phyloP scores from a whole-genome alignment of 2,888 invertebrate species.

The Metellina segmentata region DNA sequence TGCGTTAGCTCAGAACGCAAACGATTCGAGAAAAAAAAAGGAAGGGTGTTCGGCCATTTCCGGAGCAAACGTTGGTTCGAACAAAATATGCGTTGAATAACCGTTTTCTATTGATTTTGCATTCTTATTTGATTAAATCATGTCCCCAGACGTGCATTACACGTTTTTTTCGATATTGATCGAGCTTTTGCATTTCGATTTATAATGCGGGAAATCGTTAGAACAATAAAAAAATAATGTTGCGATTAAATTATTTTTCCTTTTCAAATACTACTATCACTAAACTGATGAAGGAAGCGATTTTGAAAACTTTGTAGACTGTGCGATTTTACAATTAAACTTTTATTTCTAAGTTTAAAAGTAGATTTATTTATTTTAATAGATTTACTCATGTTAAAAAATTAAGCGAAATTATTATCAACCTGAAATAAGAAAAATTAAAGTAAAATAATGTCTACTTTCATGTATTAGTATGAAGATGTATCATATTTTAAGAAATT shows the following conservation, averaged over 20 bases:
- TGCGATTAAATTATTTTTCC: not conserved
- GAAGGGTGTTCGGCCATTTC: conserved; percentile 46
- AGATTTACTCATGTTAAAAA: no score
- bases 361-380: no score
- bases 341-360: no score
- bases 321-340: no score
- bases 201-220: not conserved
- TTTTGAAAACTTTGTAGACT: no score
- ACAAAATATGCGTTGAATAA: conserved; percentile 39
- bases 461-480: no score
- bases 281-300: no score
- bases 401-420: no score
- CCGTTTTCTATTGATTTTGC: conserved; percentile 53
- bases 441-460: no score
- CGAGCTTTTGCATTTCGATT: not conserved
- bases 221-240: not conserved
- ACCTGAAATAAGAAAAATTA: no score
- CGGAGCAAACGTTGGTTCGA: conserved; percentile 29
- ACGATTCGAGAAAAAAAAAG: conserved; percentile 42
- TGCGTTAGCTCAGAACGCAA: conserved; percentile 33
- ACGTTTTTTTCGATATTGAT: conserved; percentile 44
- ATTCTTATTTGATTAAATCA: conserved; percentile 59
- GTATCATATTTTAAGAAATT: no score
- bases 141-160: conserved; percentile 46
- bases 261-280: not conserved